phyloP scores from a whole-genome alignment of 1,140 invertebrate genomes.

The Papilio machaon region DNA sequence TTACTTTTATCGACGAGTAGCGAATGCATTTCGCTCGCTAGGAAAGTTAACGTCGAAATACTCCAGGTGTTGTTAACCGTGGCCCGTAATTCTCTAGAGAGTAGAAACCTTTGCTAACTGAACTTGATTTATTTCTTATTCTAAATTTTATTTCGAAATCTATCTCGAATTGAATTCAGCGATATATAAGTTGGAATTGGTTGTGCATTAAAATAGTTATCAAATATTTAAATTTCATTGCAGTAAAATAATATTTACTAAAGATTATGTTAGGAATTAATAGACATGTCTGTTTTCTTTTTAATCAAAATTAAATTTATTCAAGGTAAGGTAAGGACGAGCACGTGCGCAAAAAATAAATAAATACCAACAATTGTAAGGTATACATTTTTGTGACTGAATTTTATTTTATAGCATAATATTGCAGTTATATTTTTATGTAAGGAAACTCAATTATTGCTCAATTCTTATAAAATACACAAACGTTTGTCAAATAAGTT shows the following conservation, averaged over 20 bases:
- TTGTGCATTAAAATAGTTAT: not conserved
- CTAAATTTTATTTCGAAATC: not conserved
- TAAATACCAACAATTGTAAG: too few species aligned
- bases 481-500: constrained; percentile 10
- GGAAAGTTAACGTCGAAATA: constrained; percentile 15
- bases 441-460: too few species aligned
- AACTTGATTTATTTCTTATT: constrained; percentile 36
- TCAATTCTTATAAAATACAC: not conserved
- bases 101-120: constrained; percentile 19
- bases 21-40: constrained; percentile 18
- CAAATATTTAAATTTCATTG: not conserved
- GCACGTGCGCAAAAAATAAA: too few species aligned
- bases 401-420: not conserved
- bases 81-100: constrained; percentile 21
- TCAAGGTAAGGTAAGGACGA: not conserved
- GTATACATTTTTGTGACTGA: too few species aligned
- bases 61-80: constrained; percentile 29
- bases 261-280: not conserved
- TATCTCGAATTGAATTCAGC: constrained; percentile 16
- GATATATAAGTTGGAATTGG: constrained; percentile 24
- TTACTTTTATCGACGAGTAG: constrained; percentile 18
- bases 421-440: not conserved
- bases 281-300: too few species aligned
- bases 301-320: not conserved
- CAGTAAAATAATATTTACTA: not conserved